Evolutionary conservation across 2,888 invertebrate genomes (phyloP).

Genomic region (Pristionchus arcanus): DNA sequence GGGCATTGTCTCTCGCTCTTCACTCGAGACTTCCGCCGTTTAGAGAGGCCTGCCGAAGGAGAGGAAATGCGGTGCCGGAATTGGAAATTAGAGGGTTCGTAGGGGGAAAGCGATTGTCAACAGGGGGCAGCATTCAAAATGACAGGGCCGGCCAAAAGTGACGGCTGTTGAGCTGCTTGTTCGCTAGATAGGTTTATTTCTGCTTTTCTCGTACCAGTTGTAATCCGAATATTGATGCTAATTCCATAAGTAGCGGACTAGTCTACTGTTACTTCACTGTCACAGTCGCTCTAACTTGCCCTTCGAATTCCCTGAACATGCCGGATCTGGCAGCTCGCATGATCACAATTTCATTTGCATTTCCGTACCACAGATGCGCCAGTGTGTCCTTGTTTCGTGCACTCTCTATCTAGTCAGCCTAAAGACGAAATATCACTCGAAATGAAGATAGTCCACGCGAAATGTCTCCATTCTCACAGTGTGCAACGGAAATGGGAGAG

Average conservation of each 20-base stretch:
- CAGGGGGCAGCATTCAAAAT: not conserved
- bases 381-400: not conserved
- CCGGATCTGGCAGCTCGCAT: conserved; percentile 4
- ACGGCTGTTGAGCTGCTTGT: not conserved
- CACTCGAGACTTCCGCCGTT: conserved; percentile 46
- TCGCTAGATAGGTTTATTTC: too few species aligned
- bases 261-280: not conserved
- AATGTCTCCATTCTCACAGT: conserved; percentile 41
- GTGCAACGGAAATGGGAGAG: conserved; percentile 43
- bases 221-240: too few species aligned
- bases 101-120: not conserved
- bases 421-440: not conserved
- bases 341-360: conserved; percentile 41
- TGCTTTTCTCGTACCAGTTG: too few species aligned
- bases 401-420: not conserved
- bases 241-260: too few species aligned
- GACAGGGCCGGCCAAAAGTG: not conserved
- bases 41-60: not conserved
- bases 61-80: conserved; percentile 43
- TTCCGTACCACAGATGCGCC: conserved; percentile 20
- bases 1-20: not conserved
- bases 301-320: conserved; percentile 7
- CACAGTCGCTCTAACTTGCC: not conserved
- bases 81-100: conserved; percentile 50
- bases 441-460: not conserved